Base-by-base conservation (phyloP, 2,113 vertebrate species). In the Pseudopodoces humilis region DNA sequence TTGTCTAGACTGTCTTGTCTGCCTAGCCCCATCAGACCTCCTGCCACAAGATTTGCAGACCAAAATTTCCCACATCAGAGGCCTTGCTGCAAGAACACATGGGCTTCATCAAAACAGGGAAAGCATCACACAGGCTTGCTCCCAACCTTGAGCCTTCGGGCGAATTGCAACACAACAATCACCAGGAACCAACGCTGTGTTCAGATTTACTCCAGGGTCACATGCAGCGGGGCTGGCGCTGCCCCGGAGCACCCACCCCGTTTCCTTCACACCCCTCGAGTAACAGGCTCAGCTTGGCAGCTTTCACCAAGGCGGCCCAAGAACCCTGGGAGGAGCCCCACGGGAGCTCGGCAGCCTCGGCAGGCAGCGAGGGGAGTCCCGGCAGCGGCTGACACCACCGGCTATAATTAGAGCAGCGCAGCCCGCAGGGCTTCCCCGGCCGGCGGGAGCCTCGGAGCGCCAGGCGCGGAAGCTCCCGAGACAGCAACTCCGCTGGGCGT, bases 321-420 rank as follows among this genome's bases (percentile, higher is more conserved):
- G 83, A 56, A 28, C 62, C 62, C 46, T 13, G 63, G 39, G 15
- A 31, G 64, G 44, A 58, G 39, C 43, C 59, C 43, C 74, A 9
- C 5, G 19, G 70, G 65, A 69, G 27, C 31, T 11, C 41, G 31
- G 60, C 62, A 62, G 37, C 49, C 46, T n/a, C 12, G 68, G 63
- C 81, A 33, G 52, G 82, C 90, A 39, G 78, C 46, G 44, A 39
- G 65, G 67, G 77, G 43, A 25, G 70, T 33, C 77, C 68, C 77
- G 16, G 86, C 33, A 83, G 92, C 37, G 50, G 31, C 46, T 95
- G 80, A 92, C 91, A 76, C 39, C 33, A 11, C 35, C 17, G 13
- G 53, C 79, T 96, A 89, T 94, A 91, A 92, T 92, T 92, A 95
- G 72, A 50, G 3, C 84, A 75, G 72, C 18, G 16, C 56, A 55